These are phyloP conservation scores for Rhabdornis inornatus DNA, from an alignment of 2,113 vertebrate species.

Conservation along the genomic window DNA sequence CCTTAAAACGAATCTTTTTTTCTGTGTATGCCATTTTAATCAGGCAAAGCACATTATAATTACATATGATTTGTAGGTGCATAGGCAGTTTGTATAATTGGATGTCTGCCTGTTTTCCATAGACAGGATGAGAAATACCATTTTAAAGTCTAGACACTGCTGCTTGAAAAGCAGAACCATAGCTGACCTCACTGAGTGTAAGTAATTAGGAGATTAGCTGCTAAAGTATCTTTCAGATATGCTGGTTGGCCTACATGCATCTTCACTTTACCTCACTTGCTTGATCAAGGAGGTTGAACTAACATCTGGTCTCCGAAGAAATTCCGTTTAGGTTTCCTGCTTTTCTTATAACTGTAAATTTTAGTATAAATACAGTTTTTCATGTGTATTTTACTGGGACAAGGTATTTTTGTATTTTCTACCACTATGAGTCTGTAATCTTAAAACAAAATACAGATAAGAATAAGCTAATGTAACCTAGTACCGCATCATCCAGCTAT, in stretches of 20 bases:
- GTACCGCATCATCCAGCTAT: not conserved
- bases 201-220: not conserved
- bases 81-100: not conserved
- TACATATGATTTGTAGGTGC: not conserved
- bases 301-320: not conserved
- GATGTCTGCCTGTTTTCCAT: not conserved
- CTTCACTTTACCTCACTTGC: not conserved
- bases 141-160: not conserved
- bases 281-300: not conserved
- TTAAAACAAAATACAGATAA: not conserved
- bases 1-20: not conserved
- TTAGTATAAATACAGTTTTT: not conserved
- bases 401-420: not conserved
- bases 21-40: not conserved
- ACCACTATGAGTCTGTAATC: not conserved
- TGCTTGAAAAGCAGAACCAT: not conserved
- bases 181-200: not conserved
- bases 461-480: not conserved
- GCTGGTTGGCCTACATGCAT: not conserved
- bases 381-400: not conserved
- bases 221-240: not conserved
- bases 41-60: not conserved
- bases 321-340: not conserved
- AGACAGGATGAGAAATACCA: not conserved
- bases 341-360: not conserved